phyloP scores from a whole-genome alignment of 2,888 invertebrate genomes.

The Ornithoptera priamus region DNA sequence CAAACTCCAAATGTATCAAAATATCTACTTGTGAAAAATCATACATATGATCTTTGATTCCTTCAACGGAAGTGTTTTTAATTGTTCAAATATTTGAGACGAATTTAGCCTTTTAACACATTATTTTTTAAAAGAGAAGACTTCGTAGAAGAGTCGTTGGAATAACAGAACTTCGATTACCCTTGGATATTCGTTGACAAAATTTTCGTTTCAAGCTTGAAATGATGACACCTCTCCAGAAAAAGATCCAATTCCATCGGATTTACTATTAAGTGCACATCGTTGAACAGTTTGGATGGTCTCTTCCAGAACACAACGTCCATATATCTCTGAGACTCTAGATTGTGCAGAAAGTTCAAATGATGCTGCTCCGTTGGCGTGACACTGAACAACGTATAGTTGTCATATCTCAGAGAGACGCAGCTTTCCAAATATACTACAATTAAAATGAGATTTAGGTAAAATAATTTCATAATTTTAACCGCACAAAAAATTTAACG shows the following conservation, averaged over 20 bases:
- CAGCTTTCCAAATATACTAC: constrained; percentile 42
- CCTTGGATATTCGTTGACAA: constrained; percentile 47
- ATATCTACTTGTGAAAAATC: no score
- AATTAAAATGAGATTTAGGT: constrained; percentile 44
- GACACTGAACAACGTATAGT: constrained; percentile 47
- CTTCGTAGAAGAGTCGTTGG: no score
- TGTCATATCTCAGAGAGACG: constrained; percentile 46
- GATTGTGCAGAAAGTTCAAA: constrained; percentile 54
- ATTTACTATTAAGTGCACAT: constrained; percentile 54
- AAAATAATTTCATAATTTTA: constrained; percentile 47
- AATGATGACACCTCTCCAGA: constrained; percentile 51
- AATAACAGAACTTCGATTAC: constrained; percentile 39
- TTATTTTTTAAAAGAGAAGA: no score
- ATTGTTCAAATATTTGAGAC: no score
- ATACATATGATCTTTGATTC: no score
- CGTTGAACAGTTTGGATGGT: constrained; percentile 49
- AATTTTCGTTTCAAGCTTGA: constrained; percentile 40
- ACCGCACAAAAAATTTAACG: constrained; percentile 18
- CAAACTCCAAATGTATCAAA: no score
- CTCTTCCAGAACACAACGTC: constrained; percentile 57
- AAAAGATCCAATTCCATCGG: constrained; percentile 47
- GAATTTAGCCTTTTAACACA: no score
- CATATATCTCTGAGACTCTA: constrained; percentile 52
- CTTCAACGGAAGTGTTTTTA: no score
- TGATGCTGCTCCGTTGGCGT: constrained; percentile 47